phyloP scores from a whole-genome alignment of 2,797 vertebrate species.

The Poeciliopsis infans region DNA sequence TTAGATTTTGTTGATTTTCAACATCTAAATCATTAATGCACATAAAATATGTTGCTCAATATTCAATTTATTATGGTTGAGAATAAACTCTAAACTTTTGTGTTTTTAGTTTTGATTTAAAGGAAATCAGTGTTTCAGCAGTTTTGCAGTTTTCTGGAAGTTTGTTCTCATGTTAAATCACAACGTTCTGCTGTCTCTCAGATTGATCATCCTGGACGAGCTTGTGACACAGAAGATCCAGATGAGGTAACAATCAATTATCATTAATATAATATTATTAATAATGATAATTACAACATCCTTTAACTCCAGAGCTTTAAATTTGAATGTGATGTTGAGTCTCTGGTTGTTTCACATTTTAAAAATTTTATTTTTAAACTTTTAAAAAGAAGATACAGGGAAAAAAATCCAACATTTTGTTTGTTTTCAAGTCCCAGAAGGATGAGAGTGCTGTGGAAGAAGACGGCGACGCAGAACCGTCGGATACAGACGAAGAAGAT shows the following conservation, averaged over 20 bases:
- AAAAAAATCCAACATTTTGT: neutral
- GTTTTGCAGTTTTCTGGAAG: no score
- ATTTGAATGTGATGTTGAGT: neutral
- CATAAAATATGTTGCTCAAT: no score
- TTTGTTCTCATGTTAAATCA: neutral
- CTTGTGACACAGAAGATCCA: neutral
- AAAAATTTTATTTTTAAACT: neutral
- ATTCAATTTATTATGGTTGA: no score
- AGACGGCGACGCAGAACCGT: neutral
- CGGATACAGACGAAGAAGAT: constrained; percentile 2
- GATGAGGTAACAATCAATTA: neutral
- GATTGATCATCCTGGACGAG: neutral
- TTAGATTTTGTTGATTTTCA: no score
- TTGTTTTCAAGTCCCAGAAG: neutral
- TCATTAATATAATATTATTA: neutral
- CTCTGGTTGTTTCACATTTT: neutral
- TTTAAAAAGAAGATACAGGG: neutral
- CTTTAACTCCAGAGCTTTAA: neutral
- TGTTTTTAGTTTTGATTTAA: no score
- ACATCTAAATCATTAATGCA: no score
- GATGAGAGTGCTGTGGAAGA: neutral
- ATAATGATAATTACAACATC: neutral
- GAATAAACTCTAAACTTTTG: no score
- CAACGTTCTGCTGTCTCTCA: neutral
- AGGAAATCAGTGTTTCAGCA: no score